Conservation (phyloP, 2,797 vertebrate species). For the Ara ararauna region DNA sequence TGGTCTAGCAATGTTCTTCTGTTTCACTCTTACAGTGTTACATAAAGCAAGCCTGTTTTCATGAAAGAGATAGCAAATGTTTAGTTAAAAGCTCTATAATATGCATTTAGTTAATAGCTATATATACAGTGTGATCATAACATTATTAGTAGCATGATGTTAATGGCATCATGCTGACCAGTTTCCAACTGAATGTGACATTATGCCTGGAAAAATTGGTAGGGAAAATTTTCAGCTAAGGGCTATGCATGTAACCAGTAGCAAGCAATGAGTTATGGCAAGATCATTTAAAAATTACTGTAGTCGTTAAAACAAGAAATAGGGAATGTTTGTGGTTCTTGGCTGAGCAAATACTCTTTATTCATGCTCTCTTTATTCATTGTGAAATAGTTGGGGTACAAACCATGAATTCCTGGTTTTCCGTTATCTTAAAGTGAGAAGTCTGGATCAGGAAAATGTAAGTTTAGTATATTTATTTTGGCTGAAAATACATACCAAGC, state of each 20-base stretch:
- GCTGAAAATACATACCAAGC: slow-evolving; percentile 29
- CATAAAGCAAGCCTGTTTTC: not conserved
- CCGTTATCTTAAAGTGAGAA: slow-evolving; percentile 57
- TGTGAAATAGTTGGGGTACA: slow-evolving; percentile 65
- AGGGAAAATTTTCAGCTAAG: not conserved
- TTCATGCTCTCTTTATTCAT: slow-evolving; percentile 47
- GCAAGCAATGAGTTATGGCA: not conserved
- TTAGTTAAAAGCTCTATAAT: not conserved
- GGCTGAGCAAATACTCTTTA: slow-evolving; percentile 49
- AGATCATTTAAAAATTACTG: not conserved
- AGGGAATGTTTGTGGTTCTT: slow-evolving; percentile 43
- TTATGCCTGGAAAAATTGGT: not conserved
- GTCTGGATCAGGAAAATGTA: slow-evolving; percentile 49
- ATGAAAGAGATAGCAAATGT: not conserved
- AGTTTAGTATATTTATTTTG: slow-evolving; percentile 44
- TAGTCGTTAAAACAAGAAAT: not conserved
- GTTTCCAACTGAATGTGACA: not conserved
- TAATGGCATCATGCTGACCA: not conserved
- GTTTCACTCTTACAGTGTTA: not conserved
- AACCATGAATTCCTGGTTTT: slow-evolving; percentile 47
- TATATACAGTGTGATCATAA: not conserved
- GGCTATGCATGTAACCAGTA: not conserved
- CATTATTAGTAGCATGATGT: not conserved
- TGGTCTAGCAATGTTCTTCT: not conserved
- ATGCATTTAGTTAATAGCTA: not conserved